Percentiles rank a stretch among this genome's conserved stretches.
These are phyloP conservation scores for Rhingia campestris DNA, from an alignment of 2,888 invertebrate species.

Conservation along the genomic window DNA sequence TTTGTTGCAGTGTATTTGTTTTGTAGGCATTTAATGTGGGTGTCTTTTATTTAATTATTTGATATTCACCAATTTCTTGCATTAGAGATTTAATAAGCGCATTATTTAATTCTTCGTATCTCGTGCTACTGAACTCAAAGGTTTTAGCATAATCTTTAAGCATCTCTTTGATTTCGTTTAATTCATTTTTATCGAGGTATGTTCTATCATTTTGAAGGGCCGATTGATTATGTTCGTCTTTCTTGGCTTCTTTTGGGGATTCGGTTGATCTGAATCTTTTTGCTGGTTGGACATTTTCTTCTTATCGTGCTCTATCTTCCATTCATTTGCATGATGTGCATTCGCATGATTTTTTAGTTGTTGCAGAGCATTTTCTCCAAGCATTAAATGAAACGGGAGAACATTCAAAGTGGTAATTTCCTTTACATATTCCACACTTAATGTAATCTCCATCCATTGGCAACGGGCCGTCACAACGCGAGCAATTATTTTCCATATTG, in stretches of 20 bases:
- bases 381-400: background rate
- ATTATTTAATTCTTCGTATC: conserved; percentile 1
- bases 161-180: conserved; percentile 7
- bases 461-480: too few relatives aligned
- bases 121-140: background rate
- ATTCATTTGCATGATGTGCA: conserved; percentile 1
- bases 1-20: too few relatives aligned
- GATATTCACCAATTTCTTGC: background rate
- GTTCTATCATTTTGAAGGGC: too few relatives aligned
- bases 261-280: background rate
- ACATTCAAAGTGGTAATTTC: background rate
- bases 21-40: background rate
- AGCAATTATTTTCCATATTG: background rate
- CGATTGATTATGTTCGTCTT: too few relatives aligned
- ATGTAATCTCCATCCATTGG: too few relatives aligned
- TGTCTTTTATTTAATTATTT: conserved; percentile 2
- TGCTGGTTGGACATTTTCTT: background rate
- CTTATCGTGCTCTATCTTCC: background rate
- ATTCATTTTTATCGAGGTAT: background rate
- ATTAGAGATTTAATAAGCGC: background rate
- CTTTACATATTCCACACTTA: conserved; percentile 1
- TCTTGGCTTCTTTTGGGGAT: too few relatives aligned
- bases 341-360: conserved; percentile 1
- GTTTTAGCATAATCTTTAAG: too few relatives aligned
- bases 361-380: background rate